Base-by-base conservation (phyloP, 53 echinoderm and acorn worm genomes). In the Astropecten irregularis region DNA sequence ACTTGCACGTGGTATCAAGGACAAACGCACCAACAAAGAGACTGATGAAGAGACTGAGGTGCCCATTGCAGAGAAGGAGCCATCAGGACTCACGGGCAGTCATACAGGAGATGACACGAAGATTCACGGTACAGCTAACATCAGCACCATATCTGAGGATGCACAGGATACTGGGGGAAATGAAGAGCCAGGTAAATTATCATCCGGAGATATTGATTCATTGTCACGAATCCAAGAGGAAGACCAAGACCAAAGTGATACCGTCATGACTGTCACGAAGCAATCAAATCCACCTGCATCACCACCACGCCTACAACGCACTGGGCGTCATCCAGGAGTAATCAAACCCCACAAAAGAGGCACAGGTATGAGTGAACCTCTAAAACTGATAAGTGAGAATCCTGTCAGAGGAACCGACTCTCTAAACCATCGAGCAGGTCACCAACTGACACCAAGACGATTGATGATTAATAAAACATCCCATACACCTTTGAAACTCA, bases 1-100 rank as follows among this genome's bases (percentile, higher is more conserved):
- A 19, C 79, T 79, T 10, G 79, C 79, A 2, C 79, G 79, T 21
- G 49, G 57, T 9, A 79, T 79, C 33, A 79, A 79, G 30, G 79
- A 79, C 26, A 79, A 79, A 33, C 79, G 56, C 62, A 44, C 38
- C 61, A 27, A 8, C 3, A 42, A 42, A 42, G 13, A 55, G 25
- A 11, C 28, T 1, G 54, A 37, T 28, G 74, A 57, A 18, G 74
- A 57, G 55, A 56, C 21, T 16, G 57, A 57, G 18, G 0, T 8
- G n/a, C n/a, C n/a, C n/a, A n/a, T n/a, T n/a, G n/a, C n/a, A n/a
- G n/a, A n/a, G n/a, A n/a, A n/a, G n/a, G n/a, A n/a, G n/a, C n/a
- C n/a, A n/a, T n/a, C n/a, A n/a, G n/a, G n/a, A n/a, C n/a, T n/a
- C n/a, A n/a, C n/a, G n/a, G n/a, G n/a, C n/a, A n/a, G n/a, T n/a